These are phyloP conservation scores for Drosophila auraria DNA, from an alignment of 1,140 invertebrate species.

Conservation along the genomic window DNA sequence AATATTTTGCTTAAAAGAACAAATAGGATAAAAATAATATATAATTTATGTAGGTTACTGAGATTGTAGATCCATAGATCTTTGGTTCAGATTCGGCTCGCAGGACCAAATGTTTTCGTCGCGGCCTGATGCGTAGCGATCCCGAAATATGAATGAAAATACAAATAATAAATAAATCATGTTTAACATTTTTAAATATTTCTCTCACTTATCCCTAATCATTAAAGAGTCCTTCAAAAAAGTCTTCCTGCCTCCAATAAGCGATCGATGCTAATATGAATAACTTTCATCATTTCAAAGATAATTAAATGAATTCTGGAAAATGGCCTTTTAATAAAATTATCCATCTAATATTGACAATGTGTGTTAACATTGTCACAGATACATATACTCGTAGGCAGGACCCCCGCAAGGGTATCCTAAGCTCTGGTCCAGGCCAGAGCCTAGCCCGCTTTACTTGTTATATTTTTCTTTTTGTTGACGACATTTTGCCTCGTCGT, in stretches of 20 bases:
- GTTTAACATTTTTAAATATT: not conserved
- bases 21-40: no score
- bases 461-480: conserved; percentile 71
- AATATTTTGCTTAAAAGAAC: no score
- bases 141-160: not conserved
- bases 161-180: no score
- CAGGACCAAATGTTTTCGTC: no score
- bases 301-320: conserved; percentile 12
- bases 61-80: no score
- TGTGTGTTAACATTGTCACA: conserved; percentile 8
- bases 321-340: conserved; percentile 16
- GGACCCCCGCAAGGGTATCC: conserved; percentile 20
- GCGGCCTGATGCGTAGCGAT: no score
- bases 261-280: not conserved
- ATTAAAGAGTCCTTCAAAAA: not conserved
- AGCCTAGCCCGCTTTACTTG: conserved; percentile 15
- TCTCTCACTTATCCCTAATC: not conserved
- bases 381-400: not conserved
- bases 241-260: not conserved
- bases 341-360: conserved; percentile 10
- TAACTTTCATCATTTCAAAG: conserved; percentile 3
- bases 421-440: conserved; percentile 17
- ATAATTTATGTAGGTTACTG: no score
- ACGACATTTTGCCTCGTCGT: conserved; percentile 72
- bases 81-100: no score